These are phyloP conservation scores for Acipenser oxyrinchus DNA, from an alignment of 2,797 vertebrate species.

Conservation along the genomic window DNA sequence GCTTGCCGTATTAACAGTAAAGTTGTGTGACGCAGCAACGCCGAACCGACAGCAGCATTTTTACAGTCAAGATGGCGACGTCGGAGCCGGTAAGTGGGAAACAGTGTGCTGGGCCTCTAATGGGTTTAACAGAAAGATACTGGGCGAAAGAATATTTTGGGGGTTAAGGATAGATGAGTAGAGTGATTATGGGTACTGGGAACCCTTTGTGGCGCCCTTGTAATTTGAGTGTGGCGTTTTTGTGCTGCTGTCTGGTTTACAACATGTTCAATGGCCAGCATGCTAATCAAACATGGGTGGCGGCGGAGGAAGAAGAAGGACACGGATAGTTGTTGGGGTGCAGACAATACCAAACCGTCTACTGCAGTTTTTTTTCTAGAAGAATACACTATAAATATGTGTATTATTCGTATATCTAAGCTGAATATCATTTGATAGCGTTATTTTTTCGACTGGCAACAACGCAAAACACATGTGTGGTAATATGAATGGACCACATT, in stretches of 20 bases:
- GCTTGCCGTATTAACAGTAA: slow-evolving; percentile 41
- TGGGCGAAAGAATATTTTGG: background rate
- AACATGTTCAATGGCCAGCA: slow-evolving; percentile 16
- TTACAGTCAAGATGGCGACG: slow-evolving; percentile 73
- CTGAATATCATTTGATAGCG: background rate
- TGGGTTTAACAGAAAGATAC: background rate
- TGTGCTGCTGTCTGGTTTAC: slow-evolving; percentile 1
- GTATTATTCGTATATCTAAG: background rate
- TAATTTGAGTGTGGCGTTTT: slow-evolving; percentile 29
- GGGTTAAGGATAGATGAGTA: background rate
- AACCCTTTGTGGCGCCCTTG: slow-evolving; percentile 26
- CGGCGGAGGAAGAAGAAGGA: background rate
- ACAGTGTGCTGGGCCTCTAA: slow-evolving; percentile 18
- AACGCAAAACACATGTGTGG: slow-evolving; percentile 11
- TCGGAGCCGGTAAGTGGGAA: slow-evolving; percentile 71
- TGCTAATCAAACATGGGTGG: slow-evolving; percentile 13
- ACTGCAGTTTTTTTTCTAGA: background rate
- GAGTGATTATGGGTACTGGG: background rate
- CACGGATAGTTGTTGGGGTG: background rate
- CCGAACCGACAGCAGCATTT: slow-evolving; percentile 46
- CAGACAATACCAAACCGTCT: background rate
- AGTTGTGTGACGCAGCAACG: slow-evolving; percentile 56
- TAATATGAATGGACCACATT: slow-evolving; percentile 11
- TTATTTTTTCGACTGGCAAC: slow-evolving; percentile 1
- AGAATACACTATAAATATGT: no score